Conservation (phyloP, 1,140 invertebrate species). For the Drosophila quadrilineata region DNA sequence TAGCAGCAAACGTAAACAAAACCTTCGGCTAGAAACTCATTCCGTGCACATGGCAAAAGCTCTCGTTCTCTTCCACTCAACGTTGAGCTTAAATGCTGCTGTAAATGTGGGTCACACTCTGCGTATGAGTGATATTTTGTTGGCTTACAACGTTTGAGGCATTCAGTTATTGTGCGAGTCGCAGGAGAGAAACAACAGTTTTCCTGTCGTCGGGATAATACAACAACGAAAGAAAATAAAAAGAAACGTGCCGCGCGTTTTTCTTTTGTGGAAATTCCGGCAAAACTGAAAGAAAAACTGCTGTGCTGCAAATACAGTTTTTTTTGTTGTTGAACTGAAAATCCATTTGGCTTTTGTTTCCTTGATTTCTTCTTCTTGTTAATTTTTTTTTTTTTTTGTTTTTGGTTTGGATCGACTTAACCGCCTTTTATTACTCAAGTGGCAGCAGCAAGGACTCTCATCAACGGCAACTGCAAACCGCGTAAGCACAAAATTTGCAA, state of each 20-base stretch:
- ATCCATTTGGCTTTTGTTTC: not conserved
- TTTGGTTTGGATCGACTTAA: not conserved
- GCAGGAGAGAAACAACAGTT: constrained; percentile 35
- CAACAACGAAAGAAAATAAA: no score
- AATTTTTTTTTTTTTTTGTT: constrained; percentile 3
- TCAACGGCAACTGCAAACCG: constrained; percentile 8
- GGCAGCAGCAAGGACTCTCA: constrained; percentile 11
- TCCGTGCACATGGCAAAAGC: constrained; percentile 27
- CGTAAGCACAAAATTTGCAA: constrained; percentile 14
- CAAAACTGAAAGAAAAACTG: constrained; percentile 13
- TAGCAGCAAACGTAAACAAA: constrained; percentile 66
- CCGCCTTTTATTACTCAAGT: constrained; percentile 9
- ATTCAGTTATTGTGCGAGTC: constrained; percentile 54
- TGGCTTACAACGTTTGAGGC: constrained; percentile 17
- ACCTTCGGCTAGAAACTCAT: constrained; percentile 24
- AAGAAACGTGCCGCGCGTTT: constrained; percentile 47
- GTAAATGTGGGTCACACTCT: constrained; percentile 63
- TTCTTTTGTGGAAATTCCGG: constrained; percentile 33
- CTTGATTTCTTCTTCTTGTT: not conserved
- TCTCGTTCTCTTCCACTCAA: constrained; percentile 3
- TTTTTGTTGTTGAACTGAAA: no score
- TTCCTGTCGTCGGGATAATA: not conserved
- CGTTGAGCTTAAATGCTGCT: constrained; percentile 5
- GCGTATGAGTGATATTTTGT: constrained; percentile 62
- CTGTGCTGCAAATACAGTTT: no score